Conservation (phyloP, 2,888 invertebrate genomes). For the Phortica okadai region DNA sequence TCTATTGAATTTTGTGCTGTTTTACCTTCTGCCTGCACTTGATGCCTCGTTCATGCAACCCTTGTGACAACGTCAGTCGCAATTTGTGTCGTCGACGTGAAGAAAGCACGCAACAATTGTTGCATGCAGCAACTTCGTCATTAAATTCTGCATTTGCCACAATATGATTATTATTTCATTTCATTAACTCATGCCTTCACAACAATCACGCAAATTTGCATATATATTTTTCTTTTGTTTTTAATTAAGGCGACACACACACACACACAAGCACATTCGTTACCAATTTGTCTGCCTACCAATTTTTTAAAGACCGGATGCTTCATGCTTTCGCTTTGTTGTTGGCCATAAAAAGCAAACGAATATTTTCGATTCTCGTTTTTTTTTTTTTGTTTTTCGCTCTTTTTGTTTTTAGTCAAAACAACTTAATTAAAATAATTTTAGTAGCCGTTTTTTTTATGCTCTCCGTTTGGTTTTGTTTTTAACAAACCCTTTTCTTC, state of each 20-base stretch:
- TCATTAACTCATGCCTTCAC: neutral
- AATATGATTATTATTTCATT: neutral
- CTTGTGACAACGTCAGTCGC: neutral
- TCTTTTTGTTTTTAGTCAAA: neutral
- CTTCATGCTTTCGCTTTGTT: constrained; percentile 2
- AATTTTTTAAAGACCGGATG: constrained; percentile 14
- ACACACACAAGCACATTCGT: neutral
- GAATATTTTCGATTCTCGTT: neutral
- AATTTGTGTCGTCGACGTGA: neutral
- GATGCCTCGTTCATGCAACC: too few relatives aligned
- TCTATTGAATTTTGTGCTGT: too few relatives aligned
- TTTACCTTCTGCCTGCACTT: too few relatives aligned
- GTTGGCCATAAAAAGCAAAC: neutral
- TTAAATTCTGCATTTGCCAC: constrained; percentile 37
- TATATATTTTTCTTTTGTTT: constrained; percentile 37
- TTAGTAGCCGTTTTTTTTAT: neutral
- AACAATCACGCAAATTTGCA: constrained; percentile 34
- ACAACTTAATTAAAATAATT: neutral
- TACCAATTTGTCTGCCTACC: neutral
- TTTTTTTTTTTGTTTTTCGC: neutral
- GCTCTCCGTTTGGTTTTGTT: neutral
- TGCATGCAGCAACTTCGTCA: constrained; percentile 58
- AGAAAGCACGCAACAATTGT: constrained; percentile 63
- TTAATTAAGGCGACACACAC: constrained; percentile 28
- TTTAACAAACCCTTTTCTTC: too few relatives aligned